Evolutionary conservation across 2,888 invertebrate genomes (phyloP), one percentile per base, ranked within the genome.

Genomic region (Phengaris alcon): DNA sequence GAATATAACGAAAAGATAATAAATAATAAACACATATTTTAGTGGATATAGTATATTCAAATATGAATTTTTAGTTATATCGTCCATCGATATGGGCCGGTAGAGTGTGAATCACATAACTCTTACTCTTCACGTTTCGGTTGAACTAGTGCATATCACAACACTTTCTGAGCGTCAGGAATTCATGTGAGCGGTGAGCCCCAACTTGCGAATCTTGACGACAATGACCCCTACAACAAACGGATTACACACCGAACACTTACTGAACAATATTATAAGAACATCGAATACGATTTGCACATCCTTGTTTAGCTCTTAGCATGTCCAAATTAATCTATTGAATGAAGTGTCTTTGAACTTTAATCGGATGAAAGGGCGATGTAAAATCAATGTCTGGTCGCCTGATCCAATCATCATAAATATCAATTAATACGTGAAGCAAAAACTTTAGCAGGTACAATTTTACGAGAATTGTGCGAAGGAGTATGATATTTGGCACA

Each of bases 91-190:
- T 57, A 15, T 15, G n/a, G 8, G 57, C 8, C 57, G n/a, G 3
- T 22, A 9, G 10, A 10, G 22, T 5, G 15, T 59, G 59, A 22
- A 59, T 59, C 59, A 59, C 59, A 59, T 10, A 55, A 73, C 35
- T 44, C 9, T 64, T 13, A 51, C 75, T 73, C 73, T 64, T 82
- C 59, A 59, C 83, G 84, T 84, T 82, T 81, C 82, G 82, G 81
- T 81, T 80, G 82, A 80, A 76, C 79, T 82, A 77, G 75, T 81
- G 77, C 81, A 77, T 81, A 59, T 59, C 81, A 84, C 82, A 82
- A 80, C 84, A 85, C 84, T 85, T 84, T 85, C 85, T 84, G 84
- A 84, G 81, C 80, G 77, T 78, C 79, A 80, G 83, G 83, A 83
- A 84, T 84, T 83, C 82, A 82, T 82, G 83, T 82, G 80, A 80